These are phyloP conservation scores for Lepilemur ruficaudatus DNA, from an alignment of 2,797 vertebrate genomes.

Conservation along the genomic window DNA sequence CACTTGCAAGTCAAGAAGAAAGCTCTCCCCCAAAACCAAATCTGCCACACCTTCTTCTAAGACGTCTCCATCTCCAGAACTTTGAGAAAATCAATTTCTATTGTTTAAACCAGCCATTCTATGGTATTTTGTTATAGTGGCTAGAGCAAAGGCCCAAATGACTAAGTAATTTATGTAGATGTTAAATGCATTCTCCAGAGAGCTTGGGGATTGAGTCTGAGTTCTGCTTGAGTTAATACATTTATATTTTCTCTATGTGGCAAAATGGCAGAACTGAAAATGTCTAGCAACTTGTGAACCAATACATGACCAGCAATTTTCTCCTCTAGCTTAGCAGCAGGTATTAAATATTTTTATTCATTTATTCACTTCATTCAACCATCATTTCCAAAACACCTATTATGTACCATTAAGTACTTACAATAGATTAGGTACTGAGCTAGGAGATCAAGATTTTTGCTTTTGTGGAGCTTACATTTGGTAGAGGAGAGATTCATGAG, in stretches of 20 bases:
- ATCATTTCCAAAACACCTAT: not conserved
- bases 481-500: not conserved
- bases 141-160: not conserved
- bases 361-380: not conserved
- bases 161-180: not conserved
- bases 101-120: not conserved
- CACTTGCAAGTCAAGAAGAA: not conserved
- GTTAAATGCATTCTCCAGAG: not conserved
- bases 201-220: not conserved
- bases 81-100: not conserved
- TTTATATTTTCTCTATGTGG: not conserved
- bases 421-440: not conserved
- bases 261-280: not conserved
- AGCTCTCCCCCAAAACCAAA: not conserved
- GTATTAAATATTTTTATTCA: not conserved
- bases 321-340: not conserved
- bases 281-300: not conserved
- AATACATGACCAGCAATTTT: not conserved
- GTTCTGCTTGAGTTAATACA: not conserved
- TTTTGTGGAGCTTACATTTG: not conserved
- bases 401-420: not conserved
- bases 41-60: not conserved
- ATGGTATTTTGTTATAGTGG: not conserved
- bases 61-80: not conserved
- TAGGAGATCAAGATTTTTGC: not conserved